Conservation (phyloP, 1,140 invertebrate species). For the Aphaenogaster floridana region DNA sequence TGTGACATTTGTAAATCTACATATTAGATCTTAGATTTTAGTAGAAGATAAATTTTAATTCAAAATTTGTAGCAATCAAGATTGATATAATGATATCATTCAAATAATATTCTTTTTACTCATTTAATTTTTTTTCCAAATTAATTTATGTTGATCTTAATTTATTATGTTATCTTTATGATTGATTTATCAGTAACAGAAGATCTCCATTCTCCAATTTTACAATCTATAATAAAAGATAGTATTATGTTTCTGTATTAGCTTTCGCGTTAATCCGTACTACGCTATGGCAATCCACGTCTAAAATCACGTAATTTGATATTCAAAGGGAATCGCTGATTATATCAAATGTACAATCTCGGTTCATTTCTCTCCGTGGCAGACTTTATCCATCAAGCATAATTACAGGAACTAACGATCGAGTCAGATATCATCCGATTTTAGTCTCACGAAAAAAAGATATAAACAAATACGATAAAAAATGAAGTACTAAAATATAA, state of each 20-base stretch:
- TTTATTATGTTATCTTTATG: no score
- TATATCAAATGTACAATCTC: neutral
- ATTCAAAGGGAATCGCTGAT: constrained; percentile 30
- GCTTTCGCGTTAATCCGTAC: neutral
- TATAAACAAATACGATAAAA: neutral
- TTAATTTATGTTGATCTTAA: neutral
- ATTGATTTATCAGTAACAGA: neutral
- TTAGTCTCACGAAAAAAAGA: neutral
- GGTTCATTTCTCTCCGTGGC: neutral
- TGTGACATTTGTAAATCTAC: neutral
- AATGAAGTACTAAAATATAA: neutral
- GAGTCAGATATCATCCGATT: neutral
- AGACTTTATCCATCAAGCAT: neutral
- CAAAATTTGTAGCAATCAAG: neutral
- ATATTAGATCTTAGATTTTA: neutral
- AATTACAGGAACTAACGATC: neutral
- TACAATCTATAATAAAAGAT: constrained; percentile 3
- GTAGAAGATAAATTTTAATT: neutral
- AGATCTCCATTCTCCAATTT: neutral
- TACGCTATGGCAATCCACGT: neutral
- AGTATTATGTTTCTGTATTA: neutral
- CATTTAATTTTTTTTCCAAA: neutral
- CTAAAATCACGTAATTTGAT: constrained; percentile 21
- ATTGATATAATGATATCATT: neutral
- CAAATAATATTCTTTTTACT: neutral